Evolutionary conservation across 2,888 invertebrate species (phyloP).

Genomic region (Itoplectis maculator): DNA sequence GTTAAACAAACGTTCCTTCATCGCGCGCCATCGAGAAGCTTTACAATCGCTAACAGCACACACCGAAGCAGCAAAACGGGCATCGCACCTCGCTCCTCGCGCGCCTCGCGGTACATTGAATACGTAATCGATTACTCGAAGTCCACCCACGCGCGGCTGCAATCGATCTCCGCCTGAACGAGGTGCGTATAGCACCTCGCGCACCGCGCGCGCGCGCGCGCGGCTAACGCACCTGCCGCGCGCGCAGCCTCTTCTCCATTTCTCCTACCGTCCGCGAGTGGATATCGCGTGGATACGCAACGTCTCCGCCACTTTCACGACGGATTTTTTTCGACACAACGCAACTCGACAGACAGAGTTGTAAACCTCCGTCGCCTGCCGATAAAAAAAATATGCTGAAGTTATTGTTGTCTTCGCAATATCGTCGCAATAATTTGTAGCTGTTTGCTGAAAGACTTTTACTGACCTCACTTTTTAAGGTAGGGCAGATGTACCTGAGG

Average conservation of each 20-base stretch:
- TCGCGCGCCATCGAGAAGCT: constrained; percentile 58
- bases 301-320: constrained; percentile 49
- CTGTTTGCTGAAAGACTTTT: too few relatives aligned
- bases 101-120: constrained; percentile 56
- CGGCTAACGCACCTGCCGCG: constrained; percentile 64
- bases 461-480: too few relatives aligned
- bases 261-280: constrained; percentile 49
- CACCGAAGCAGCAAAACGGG: constrained; percentile 30
- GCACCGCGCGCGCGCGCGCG: constrained; percentile 60
- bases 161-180: constrained; percentile 66
- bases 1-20: constrained; percentile 48
- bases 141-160: constrained; percentile 67
- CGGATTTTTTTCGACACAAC: constrained; percentile 38
- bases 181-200: constrained; percentile 60
- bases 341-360: too few relatives aligned
- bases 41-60: constrained; percentile 46
- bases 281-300: constrained; percentile 24
- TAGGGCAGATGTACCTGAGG: too few relatives aligned
- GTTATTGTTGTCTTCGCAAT: too few relatives aligned
- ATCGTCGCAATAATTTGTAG: too few relatives aligned
- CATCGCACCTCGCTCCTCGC: constrained; percentile 45
- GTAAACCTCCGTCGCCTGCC: too few relatives aligned
- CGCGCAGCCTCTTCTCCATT: constrained; percentile 62
- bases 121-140: constrained; percentile 67
- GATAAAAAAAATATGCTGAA: too few relatives aligned